Conservation (phyloP, 2,888 invertebrate species). For the Sinotaia quadrata region DNA sequence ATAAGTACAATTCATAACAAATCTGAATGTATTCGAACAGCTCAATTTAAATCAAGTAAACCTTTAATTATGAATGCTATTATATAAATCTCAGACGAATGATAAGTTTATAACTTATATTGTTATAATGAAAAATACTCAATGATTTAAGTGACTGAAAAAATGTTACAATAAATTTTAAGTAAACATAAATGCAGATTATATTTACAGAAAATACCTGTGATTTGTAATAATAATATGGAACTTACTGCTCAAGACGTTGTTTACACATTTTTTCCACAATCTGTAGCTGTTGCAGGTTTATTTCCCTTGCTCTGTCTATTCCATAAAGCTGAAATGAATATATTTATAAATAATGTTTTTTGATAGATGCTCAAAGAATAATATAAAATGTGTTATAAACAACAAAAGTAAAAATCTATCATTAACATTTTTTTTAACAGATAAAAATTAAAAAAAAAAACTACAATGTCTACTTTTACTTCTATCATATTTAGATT, state of each 20-base stretch:
- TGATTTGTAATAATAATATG: not conserved
- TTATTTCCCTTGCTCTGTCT: not conserved
- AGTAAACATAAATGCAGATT: too few species aligned
- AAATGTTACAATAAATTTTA: too few species aligned
- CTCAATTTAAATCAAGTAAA: too few species aligned
- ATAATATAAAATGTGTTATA: not conserved
- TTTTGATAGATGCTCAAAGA: not conserved
- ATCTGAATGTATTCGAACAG: too few species aligned
- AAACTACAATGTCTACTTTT: not conserved
- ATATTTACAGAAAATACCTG: not conserved
- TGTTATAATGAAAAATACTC: too few species aligned
- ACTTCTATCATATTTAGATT: too few species aligned
- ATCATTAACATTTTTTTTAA: not conserved
- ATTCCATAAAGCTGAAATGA: not conserved
- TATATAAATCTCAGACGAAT: too few species aligned
- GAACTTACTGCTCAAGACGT: slow-evolving; percentile 6
- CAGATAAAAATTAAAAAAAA: not conserved
- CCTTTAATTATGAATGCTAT: too few species aligned
- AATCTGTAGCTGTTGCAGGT: not conserved
- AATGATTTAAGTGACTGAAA: too few species aligned
- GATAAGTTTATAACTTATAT: too few species aligned
- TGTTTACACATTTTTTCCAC: not conserved
- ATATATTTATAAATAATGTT: not conserved
- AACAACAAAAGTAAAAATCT: not conserved
- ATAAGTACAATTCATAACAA: too few species aligned